phyloP scores from a whole-genome alignment of 2,797 vertebrate species.

The Heterohyrax brucei region DNA sequence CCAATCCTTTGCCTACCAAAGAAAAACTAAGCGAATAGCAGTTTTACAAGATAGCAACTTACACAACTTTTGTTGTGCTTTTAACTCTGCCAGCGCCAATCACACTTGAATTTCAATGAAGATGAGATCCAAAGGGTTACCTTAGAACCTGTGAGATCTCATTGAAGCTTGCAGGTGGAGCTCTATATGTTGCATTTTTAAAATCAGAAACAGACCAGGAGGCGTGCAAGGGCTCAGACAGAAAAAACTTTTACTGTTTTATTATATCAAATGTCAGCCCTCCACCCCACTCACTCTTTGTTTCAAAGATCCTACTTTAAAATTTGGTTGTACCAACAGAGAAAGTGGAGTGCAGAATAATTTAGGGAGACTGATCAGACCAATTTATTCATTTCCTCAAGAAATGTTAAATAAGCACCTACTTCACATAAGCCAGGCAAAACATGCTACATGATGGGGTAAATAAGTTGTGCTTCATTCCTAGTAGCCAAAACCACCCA shows the following conservation, averaged over 20 bases:
- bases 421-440: not conserved
- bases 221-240: not conserved
- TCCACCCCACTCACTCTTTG: not conserved
- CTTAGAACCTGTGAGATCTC: constrained; percentile 45
- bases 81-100: not conserved
- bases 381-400: constrained; percentile 35
- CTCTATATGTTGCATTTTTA: constrained; percentile 29
- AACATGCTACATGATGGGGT: not conserved
- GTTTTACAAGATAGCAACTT: constrained; percentile 25
- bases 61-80: not conserved
- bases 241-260: constrained; percentile 9
- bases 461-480: not conserved
- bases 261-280: not conserved
- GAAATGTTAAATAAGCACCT: not conserved
- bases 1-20: not conserved
- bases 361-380: not conserved
- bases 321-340: constrained; percentile 51
- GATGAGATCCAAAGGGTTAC: not conserved
- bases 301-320: constrained; percentile 19
- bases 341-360: not conserved
- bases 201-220: constrained; percentile 5
- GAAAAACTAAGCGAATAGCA: not conserved
- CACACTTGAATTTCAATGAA: not conserved
- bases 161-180: not conserved
- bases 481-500: not conserved